Percentiles rank a stretch among this genome's conserved stretches.
phyloP scores from a whole-genome alignment of 2,113 vertebrate genomes.

The Paraplagusia blochii region DNA sequence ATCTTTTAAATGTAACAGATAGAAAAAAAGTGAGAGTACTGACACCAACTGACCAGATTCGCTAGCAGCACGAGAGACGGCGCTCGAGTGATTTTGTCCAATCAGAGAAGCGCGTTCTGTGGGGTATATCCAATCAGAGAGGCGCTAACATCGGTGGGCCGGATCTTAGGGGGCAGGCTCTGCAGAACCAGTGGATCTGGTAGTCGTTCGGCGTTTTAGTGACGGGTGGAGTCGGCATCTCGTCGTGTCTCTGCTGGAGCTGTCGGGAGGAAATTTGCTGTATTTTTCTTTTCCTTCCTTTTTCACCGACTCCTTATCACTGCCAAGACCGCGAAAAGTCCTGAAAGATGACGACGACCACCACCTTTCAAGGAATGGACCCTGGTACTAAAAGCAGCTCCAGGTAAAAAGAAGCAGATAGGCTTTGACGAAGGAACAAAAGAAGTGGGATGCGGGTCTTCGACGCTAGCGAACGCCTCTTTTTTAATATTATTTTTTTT shows the following conservation, averaged over 20 bases:
- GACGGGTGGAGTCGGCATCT: constrained; percentile 76
- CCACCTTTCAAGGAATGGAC: constrained; percentile 89
- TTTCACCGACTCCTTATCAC: constrained; percentile 19
- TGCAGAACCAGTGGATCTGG: constrained; percentile 55
- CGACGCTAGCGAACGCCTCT: constrained; percentile 43
- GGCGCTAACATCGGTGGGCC: constrained; percentile 40
- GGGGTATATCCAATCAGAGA: constrained; percentile 61
- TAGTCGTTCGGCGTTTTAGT: constrained; percentile 46
- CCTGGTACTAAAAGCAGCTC: constrained; percentile 92
- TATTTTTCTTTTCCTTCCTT: neutral
- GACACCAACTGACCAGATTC: constrained; percentile 36
- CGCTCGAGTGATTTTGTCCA: constrained; percentile 22
- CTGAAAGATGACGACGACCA: constrained; percentile 90
- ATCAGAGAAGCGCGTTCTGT: constrained; percentile 23
- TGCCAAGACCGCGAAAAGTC: constrained; percentile 25
- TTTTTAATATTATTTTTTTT: constrained; percentile 17
- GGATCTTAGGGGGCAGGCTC: constrained; percentile 63
- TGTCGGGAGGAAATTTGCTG: constrained; percentile 14
- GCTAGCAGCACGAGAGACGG: constrained; percentile 53
- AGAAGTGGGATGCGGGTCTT: constrained; percentile 68
- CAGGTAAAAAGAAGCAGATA: constrained; percentile 77
- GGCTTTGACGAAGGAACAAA: constrained; percentile 69
- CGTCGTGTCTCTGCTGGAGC: constrained; percentile 54
- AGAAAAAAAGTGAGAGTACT: constrained; percentile 8
- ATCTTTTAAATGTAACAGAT: neutral